These are phyloP conservation scores for Ameiurus melas DNA, from an alignment of 2,113 vertebrate genomes.

Conservation along the genomic window DNA sequence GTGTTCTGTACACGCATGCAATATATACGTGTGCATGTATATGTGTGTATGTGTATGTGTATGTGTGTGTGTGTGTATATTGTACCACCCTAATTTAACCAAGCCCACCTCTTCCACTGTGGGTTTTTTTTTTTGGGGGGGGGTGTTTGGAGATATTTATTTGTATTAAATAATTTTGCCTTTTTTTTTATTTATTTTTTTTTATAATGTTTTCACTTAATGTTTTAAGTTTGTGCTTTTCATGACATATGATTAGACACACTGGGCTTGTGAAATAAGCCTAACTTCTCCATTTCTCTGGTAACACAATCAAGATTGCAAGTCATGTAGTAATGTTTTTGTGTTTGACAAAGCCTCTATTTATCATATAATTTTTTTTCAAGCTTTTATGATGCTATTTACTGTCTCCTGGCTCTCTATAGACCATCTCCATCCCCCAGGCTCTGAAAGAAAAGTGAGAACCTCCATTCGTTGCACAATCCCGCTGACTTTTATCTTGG, in stretches of 20 bases:
- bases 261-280: not conserved
- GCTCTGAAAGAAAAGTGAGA: not conserved
- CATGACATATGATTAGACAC: not conserved
- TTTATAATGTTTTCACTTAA: too few species aligned
- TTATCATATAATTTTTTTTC: not conserved
- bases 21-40: not conserved
- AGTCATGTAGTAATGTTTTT: not conserved
- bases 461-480: not conserved
- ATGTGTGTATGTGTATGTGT: too few species aligned
- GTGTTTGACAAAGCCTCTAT: not conserved
- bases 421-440: not conserved
- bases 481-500: not conserved
- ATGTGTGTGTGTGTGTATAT: too few species aligned
- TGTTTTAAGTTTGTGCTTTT: not conserved
- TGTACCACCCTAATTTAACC: not conserved
- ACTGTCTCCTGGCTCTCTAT: not conserved
- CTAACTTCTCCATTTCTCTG: not conserved
- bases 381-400: not conserved
- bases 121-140: fast-evolving
- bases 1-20: not conserved
- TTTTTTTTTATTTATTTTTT: not conserved
- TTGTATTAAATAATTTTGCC: not conserved
- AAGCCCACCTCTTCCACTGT: not conserved
- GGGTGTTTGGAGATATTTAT: not conserved
- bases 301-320: not conserved